Evolutionary conservation across 2,888 invertebrate species (phyloP).

Genomic region (Xanthia icteritia): DNA sequence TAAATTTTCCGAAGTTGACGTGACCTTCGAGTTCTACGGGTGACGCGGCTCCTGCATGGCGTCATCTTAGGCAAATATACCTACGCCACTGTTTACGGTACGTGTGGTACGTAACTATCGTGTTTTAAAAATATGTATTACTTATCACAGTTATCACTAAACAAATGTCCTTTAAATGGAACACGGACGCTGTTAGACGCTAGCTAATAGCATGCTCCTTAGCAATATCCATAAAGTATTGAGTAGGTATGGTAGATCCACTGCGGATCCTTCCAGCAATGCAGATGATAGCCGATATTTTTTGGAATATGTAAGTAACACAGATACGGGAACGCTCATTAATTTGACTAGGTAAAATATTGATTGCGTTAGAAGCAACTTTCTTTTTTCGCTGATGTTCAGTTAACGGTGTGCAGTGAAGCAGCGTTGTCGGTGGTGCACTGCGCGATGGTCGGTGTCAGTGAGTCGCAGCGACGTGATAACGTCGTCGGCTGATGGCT

Average conservation of each 20-base stretch:
- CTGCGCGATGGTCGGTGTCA: conserved; percentile 23
- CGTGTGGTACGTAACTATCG: conserved; percentile 34
- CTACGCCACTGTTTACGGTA: conserved; percentile 70
- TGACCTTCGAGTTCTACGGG: conserved; percentile 80
- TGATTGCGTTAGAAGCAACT: conserved; percentile 53
- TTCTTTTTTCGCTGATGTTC: conserved; percentile 60
- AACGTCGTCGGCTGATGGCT: conserved; percentile 50
- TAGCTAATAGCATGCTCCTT: neutral
- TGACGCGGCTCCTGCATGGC: conserved; percentile 76
- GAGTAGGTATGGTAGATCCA: neutral
- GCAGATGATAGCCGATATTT: neutral
- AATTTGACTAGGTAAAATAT: conserved; percentile 33
- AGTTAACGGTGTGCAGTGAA: conserved; percentile 53
- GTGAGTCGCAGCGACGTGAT: conserved; percentile 57
- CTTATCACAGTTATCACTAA: conserved; percentile 31
- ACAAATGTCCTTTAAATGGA: conserved; percentile 13
- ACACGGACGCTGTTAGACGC: conserved; percentile 2
- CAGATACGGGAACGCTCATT: conserved; percentile 10
- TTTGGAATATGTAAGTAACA: neutral
- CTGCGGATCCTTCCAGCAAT: neutral
- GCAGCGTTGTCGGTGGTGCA: conserved; percentile 35
- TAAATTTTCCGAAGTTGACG: conserved; percentile 79
- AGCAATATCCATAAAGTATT: neutral
- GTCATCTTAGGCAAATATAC: conserved; percentile 76
- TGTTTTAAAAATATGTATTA: conserved; percentile 48